phyloP scores from a whole-genome alignment of 2,888 invertebrate genomes.

The Hemicrepidius hirtus region DNA sequence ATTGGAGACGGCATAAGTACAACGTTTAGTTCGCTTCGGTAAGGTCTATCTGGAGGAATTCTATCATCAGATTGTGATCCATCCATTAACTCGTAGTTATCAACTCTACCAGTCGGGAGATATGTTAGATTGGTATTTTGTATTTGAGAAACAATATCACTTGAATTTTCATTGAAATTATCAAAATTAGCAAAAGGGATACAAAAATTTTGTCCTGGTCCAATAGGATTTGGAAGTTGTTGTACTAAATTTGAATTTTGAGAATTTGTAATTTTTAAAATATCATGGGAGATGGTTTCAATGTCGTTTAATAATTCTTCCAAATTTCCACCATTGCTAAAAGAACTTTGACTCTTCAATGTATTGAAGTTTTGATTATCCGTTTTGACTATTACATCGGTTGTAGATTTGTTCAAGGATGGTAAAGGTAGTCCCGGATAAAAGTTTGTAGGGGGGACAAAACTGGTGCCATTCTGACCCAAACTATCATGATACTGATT shows the following conservation, averaged over 20 bases:
- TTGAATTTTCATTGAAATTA: slow-evolving; percentile 19
- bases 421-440: slow-evolving; percentile 35
- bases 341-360: slow-evolving; percentile 63
- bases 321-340: slow-evolving; percentile 76
- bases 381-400: slow-evolving; percentile 69
- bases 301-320: slow-evolving; percentile 82
- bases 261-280: slow-evolving; percentile 62
- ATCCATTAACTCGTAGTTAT: slow-evolving; percentile 40
- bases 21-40: slow-evolving; percentile 70
- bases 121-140: slow-evolving; percentile 51
- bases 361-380: slow-evolving; percentile 66
- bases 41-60: slow-evolving; percentile 61
- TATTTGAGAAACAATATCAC: slow-evolving; percentile 41
- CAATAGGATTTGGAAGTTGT: not conserved
- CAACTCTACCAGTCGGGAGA: slow-evolving; percentile 48
- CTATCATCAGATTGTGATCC: slow-evolving; percentile 37
- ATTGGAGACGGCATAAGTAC: slow-evolving; percentile 71
- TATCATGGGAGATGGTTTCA: slow-evolving; percentile 75
- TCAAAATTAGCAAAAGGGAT: slow-evolving; percentile 23
- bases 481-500: slow-evolving; percentile 38
- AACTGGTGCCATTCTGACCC: not conserved
- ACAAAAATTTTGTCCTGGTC: slow-evolving; percentile 7
- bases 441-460: slow-evolving; percentile 17
- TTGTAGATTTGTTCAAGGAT: slow-evolving; percentile 64
- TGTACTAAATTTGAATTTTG: slow-evolving; percentile 20